Evolutionary conservation across 2,888 invertebrate genomes (phyloP).

Genomic region (Ceratothoa steindachneri): DNA sequence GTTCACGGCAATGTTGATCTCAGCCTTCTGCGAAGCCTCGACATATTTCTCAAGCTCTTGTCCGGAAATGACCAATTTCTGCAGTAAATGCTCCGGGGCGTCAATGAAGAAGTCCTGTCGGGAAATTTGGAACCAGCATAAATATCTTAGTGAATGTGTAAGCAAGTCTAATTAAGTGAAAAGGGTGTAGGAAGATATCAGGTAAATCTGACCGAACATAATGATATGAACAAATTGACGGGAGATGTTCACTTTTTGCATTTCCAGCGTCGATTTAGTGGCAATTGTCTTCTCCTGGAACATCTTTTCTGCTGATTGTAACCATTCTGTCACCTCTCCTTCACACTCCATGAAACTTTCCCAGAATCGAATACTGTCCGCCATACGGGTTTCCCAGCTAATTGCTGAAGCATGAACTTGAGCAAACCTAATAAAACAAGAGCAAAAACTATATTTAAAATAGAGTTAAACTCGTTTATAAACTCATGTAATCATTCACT

Average conservation of each 20-base stretch:
- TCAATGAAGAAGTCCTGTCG: slow-evolving; percentile 46
- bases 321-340: slow-evolving; percentile 77
- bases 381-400: slow-evolving; percentile 57
- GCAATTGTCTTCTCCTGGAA: slow-evolving; percentile 73
- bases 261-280: slow-evolving; percentile 72
- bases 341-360: slow-evolving; percentile 75
- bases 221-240: no score
- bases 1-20: slow-evolving; percentile 35
- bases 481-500: no score
- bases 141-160: no score
- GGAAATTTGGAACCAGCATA: no score
- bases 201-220: no score
- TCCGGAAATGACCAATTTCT: slow-evolving; percentile 71
- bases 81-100: slow-evolving; percentile 44
- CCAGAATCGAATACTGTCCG: slow-evolving; percentile 76
- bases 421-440: slow-evolving; percentile 22
- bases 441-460: not conserved
- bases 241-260: slow-evolving; percentile 65
- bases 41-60: slow-evolving; percentile 68
- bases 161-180: no score
- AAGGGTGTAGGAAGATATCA: no score
- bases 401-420: slow-evolving; percentile 26
- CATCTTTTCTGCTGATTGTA: slow-evolving; percentile 75
- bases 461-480: not conserved
- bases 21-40: slow-evolving; percentile 63